These are phyloP conservation scores for Neopipo cinnamomea DNA, from an alignment of 2,113 vertebrate genomes.

Conservation along the genomic window DNA sequence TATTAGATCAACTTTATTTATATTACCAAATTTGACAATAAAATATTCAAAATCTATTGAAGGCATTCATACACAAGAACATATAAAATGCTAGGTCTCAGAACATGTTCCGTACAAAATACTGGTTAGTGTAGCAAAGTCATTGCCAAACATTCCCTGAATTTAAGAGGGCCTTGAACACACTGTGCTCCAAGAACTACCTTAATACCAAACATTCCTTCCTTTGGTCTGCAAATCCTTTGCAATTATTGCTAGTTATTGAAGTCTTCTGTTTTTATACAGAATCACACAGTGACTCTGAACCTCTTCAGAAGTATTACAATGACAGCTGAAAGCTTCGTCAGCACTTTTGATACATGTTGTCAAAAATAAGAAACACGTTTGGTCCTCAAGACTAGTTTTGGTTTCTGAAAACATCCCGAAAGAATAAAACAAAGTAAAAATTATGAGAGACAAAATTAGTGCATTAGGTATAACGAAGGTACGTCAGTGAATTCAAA, in stretches of 20 bases:
- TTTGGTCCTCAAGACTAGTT: conserved; percentile 57
- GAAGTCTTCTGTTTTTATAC: conserved; percentile 7
- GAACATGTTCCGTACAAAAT: conserved; percentile 64
- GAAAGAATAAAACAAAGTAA: background rate
- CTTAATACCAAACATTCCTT: conserved; percentile 34
- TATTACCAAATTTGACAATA: conserved; percentile 67
- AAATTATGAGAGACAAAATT: background rate
- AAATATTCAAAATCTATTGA: conserved; percentile 55
- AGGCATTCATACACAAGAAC: conserved; percentile 46
- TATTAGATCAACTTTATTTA: conserved; percentile 71
- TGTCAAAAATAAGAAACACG: conserved; percentile 23
- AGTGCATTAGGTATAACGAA: background rate
- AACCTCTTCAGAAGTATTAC: conserved; percentile 9
- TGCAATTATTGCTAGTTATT: conserved; percentile 63
- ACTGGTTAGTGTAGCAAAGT: conserved; percentile 62
- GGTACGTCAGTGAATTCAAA: background rate
- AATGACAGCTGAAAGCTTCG: background rate
- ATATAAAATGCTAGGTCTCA: conserved; percentile 66
- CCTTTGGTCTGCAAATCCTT: conserved; percentile 61
- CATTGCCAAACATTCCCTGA: conserved; percentile 64
- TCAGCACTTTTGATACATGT: conserved; percentile 9
- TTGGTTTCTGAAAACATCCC: conserved; percentile 33
- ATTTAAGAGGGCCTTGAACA: conserved; percentile 49
- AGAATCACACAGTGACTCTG: conserved; percentile 59
- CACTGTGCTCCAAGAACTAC: conserved; percentile 47